phyloP scores from a whole-genome alignment of 2,113 vertebrate genomes.

The Canis aureus region DNA sequence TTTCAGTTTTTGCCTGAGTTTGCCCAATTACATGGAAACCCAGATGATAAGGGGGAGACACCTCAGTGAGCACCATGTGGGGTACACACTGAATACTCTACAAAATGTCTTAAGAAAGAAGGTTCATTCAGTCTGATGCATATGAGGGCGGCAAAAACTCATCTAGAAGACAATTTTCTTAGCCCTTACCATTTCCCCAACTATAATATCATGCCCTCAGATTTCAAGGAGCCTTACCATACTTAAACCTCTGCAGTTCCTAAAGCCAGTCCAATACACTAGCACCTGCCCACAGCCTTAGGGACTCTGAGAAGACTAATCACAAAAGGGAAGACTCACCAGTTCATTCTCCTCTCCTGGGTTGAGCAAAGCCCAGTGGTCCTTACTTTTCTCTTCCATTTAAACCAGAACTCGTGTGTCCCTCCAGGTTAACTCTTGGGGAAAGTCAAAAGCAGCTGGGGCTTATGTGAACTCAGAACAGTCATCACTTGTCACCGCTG shows the following conservation, averaged over 20 bases:
- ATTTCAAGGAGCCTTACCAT: background rate
- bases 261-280: background rate
- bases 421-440: background rate
- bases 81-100: rapidly evolving
- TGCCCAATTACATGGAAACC: background rate
- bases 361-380: conserved; percentile 82
- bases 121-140: rapidly evolving
- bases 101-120: background rate
- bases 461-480: background rate
- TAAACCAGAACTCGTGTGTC: background rate
- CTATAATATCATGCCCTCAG: background rate
- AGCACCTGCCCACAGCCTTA: background rate
- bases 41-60: background rate
- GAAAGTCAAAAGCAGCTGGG: background rate
- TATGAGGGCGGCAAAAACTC: background rate
- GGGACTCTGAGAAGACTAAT: background rate
- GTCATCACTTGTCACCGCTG: background rate
- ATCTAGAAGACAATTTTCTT: background rate
- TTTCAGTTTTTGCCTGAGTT: background rate
- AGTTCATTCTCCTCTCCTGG: conserved; percentile 85
- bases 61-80: background rate
- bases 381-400: conserved; percentile 75
- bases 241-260: background rate
- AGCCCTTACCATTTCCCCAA: background rate
- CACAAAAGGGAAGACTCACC: conserved; percentile 76